Evolutionary conservation across 2,888 invertebrate genomes (phyloP).

Genomic region (Agonopterix subpropinquella): DNA sequence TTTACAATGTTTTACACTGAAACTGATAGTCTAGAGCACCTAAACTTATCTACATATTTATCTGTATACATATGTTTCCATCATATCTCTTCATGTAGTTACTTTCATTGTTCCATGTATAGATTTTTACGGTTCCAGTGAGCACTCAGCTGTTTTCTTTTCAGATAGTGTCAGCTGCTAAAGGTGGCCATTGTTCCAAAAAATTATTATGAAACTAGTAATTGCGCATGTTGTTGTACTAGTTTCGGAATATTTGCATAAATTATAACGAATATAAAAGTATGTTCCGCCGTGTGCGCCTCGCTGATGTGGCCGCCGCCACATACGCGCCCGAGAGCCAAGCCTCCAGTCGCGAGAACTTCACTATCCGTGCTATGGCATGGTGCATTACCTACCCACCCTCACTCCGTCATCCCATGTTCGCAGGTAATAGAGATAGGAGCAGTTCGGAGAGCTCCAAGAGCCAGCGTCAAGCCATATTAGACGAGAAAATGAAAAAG

Average conservation of each 20-base stretch:
- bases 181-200: constrained; percentile 17
- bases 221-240: constrained; percentile 9
- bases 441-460: constrained; percentile 78
- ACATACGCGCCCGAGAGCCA: neutral
- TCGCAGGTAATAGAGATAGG: constrained; percentile 79
- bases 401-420: constrained; percentile 66
- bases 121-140: constrained; percentile 13
- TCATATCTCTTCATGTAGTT: constrained; percentile 52
- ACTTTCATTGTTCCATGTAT: constrained; percentile 22
- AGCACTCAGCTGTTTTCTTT: constrained; percentile 26
- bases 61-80: constrained; percentile 28
- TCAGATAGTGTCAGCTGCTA: constrained; percentile 28
- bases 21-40: constrained; percentile 63
- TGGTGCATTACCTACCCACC: constrained; percentile 17
- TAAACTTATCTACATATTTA: constrained; percentile 56
- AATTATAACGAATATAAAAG: neutral
- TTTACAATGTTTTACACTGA: constrained; percentile 42
- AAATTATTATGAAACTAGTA: constrained; percentile 19
- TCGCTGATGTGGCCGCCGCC: constrained; percentile 31
- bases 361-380: constrained; percentile 10
- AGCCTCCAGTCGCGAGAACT: constrained; percentile 45
- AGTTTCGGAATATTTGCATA: constrained; percentile 5
- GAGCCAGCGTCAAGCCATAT: constrained; percentile 89
- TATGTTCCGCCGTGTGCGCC: constrained; percentile 33
- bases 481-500: constrained; percentile 95